Conservation (phyloP, 2,888 invertebrate genomes). For the Tineola bisselliella region DNA sequence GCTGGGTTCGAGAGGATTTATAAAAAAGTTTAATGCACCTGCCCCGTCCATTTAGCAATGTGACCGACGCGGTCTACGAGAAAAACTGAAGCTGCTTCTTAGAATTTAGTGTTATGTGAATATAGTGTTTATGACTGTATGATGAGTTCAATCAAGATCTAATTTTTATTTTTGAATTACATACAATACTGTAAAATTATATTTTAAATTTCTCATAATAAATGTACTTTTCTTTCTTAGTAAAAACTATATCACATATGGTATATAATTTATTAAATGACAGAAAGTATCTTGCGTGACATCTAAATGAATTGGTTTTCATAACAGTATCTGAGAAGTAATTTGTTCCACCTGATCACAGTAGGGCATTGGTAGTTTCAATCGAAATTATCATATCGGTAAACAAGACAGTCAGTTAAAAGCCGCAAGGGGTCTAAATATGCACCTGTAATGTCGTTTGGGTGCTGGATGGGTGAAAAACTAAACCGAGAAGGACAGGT, state of each 20-base stretch:
- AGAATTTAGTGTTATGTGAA: not conserved
- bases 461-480: constrained; percentile 45
- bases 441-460: constrained; percentile 54
- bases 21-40: constrained; percentile 54
- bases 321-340: constrained; percentile 26
- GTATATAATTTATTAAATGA: not conserved
- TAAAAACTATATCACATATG: not conserved
- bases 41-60: constrained; percentile 49
- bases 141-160: too few relatives aligned
- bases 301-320: constrained; percentile 42
- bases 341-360: constrained; percentile 61
- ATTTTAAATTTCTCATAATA: too few relatives aligned
- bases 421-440: constrained; percentile 13
- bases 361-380: constrained; percentile 59
- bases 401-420: constrained; percentile 25
- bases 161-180: too few relatives aligned
- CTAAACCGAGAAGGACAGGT: constrained; percentile 50
- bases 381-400: constrained; percentile 60
- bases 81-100: constrained; percentile 18
- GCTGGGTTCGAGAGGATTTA: constrained; percentile 32
- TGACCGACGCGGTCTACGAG: constrained; percentile 24
- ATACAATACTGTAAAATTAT: too few relatives aligned
- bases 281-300: constrained; percentile 21
- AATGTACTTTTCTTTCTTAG: too few relatives aligned
- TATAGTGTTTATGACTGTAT: too few relatives aligned